Percentiles rank a stretch among this genome's conserved stretches.
These are phyloP conservation scores for Rana temporaria DNA, from an alignment of 2,113 vertebrate species.

Conservation along the genomic window DNA sequence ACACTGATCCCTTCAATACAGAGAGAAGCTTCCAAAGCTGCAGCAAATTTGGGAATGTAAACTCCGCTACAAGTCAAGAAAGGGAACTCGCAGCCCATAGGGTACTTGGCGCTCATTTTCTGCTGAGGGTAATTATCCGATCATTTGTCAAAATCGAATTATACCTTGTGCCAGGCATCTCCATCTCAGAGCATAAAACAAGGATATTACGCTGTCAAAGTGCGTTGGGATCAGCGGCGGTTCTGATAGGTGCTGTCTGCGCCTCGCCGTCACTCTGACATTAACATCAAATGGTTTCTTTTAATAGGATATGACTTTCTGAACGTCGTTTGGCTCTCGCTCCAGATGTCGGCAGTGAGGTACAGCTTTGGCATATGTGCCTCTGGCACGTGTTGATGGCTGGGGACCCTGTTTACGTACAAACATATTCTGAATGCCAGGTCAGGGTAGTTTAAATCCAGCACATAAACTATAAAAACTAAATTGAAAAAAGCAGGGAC, in stretches of 20 bases:
- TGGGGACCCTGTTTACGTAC: constrained; percentile 7
- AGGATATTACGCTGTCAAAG: not conserved
- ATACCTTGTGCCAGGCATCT: not conserved
- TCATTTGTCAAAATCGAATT: too few relatives aligned
- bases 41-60: too few relatives aligned
- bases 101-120: too few relatives aligned
- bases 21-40: too few relatives aligned
- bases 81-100: too few relatives aligned
- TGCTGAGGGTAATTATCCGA: too few relatives aligned
- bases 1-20: too few relatives aligned
- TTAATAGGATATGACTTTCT: constrained; percentile 35
- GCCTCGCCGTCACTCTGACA: constrained; percentile 25
- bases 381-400: constrained; percentile 10
- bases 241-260: constrained; percentile 14
- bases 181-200: not conserved
- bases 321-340: not conserved
- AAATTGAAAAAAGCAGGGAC: not conserved
- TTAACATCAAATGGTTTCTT: constrained; percentile 1
- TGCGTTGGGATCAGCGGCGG: not conserved
- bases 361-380: constrained; percentile 10
- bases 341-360: constrained; percentile 36
- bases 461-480: not conserved
- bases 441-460: not conserved
- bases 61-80: too few relatives aligned
- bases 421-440: constrained; percentile 37